These are phyloP conservation scores for Nomada hirtipes DNA, from an alignment of 2,888 invertebrate species.

Conservation along the genomic window DNA sequence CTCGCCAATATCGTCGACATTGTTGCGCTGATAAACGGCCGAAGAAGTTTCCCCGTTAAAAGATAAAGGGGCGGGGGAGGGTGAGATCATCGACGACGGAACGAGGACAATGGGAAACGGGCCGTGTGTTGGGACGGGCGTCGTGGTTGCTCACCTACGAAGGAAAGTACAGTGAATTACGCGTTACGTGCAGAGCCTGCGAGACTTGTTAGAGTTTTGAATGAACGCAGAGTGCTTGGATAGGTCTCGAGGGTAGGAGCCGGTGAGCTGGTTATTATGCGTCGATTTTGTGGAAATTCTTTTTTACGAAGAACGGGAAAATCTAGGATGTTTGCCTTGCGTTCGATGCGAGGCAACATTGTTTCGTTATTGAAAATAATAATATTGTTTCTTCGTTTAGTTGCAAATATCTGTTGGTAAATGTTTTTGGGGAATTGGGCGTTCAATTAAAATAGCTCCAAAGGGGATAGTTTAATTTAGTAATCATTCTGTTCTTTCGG, in stretches of 20 bases:
- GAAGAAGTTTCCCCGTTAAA: constrained; percentile 45
- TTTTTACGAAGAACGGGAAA: background rate
- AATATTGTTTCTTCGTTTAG: no score
- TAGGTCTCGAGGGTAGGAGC: background rate
- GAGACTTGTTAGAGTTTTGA: constrained; percentile 31
- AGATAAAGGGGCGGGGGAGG: constrained; percentile 26
- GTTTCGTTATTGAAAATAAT: no score
- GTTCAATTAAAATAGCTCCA: no score
- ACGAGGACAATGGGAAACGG: constrained; percentile 36
- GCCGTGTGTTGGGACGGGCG: constrained; percentile 9
- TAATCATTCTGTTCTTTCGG: no score
- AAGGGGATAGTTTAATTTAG: no score
- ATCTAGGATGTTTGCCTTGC: background rate
- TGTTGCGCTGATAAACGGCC: constrained; percentile 56
- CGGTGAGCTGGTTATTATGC: background rate
- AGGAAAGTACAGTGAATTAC: constrained; percentile 50
- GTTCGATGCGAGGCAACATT: background rate
- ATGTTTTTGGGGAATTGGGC: no score
- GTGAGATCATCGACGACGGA: constrained; percentile 34
- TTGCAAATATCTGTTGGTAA: no score
- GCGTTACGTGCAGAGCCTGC: constrained; percentile 32
- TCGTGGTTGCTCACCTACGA: background rate
- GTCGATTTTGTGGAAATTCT: background rate
- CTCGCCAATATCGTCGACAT: constrained; percentile 39
- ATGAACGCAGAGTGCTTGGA: constrained; percentile 16